Percentiles rank a stretch among this genome's conserved stretches.
Conservation (phyloP, 2,797 vertebrate genomes). For the Discoglossus pictus region DNA sequence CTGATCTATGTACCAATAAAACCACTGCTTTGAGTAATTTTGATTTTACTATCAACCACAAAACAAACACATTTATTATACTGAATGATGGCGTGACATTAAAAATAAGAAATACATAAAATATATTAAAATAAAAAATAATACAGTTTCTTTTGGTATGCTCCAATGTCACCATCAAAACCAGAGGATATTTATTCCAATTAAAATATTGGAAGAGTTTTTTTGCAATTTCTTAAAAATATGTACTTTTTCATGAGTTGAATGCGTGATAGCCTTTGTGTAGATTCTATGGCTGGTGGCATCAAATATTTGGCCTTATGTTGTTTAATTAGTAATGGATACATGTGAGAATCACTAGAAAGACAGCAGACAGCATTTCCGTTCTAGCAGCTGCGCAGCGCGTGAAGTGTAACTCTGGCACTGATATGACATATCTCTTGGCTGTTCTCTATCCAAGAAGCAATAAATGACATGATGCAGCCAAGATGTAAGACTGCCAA, state of each 20-base stretch:
- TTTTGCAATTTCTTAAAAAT: not conserved
- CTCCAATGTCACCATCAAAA: too few relatives aligned
- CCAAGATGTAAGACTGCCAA: conserved; percentile 32
- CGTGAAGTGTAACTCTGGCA: conserved; percentile 19
- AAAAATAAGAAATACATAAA: too few relatives aligned
- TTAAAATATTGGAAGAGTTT: too few relatives aligned
- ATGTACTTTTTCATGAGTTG: conserved; percentile 4
- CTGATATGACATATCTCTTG: conserved; percentile 29
- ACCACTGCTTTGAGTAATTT: too few relatives aligned
- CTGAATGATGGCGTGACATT: too few relatives aligned
- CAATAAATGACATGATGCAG: conserved; percentile 37
- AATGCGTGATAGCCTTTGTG: not conserved
- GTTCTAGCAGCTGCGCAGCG: conserved; percentile 24
- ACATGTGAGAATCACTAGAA: conserved; percentile 24
- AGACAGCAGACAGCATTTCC: conserved; percentile 26
- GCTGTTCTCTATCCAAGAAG: conserved; percentile 23
- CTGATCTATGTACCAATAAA: too few relatives aligned
- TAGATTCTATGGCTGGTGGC: conserved; percentile 1
- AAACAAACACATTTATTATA: too few relatives aligned
- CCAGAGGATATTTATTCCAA: too few relatives aligned
- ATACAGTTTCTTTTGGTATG: too few relatives aligned
- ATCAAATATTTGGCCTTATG: conserved; percentile 29
- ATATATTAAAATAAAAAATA: too few relatives aligned
- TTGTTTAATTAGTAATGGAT: conserved; percentile 29
- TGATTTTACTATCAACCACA: too few relatives aligned